A percentile compares a stretch with the other conserved stretches of the same genome.
Evolutionary conservation across 1,140 invertebrate species (phyloP).

Genomic region (Pseudomyrmex concolor): DNA sequence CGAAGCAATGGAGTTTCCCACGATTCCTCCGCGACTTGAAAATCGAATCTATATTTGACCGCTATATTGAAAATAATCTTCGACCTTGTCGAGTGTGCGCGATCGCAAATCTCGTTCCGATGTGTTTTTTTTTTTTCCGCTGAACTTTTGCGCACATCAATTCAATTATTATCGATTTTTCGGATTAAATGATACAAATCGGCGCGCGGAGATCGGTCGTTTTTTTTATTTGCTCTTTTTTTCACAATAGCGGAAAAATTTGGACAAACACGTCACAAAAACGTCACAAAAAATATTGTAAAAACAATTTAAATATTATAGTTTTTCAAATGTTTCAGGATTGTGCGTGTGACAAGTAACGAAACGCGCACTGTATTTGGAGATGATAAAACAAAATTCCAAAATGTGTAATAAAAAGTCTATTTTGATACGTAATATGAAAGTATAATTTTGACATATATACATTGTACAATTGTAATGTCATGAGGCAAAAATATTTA

Average conservation of each 20-base stretch:
- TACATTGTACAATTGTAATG: background rate
- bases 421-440: too few relatives aligned
- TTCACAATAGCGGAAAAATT: background rate
- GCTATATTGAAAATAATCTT: conserved; percentile 54
- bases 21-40: conserved; percentile 37
- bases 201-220: too few relatives aligned
- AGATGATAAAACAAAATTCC: too few relatives aligned
- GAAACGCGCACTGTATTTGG: too few relatives aligned
- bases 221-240: background rate
- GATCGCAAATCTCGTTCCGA: conserved; percentile 8
- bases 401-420: too few relatives aligned
- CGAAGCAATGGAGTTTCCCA: conserved; percentile 45
- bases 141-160: conserved; percentile 2
- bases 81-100: conserved; percentile 17
- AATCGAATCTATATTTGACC: conserved; percentile 39
- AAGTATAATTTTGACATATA: too few relatives aligned
- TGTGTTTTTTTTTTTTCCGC: background rate
- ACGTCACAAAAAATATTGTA: too few relatives aligned
- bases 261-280: too few relatives aligned
- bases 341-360: too few relatives aligned
- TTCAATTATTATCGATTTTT: background rate
- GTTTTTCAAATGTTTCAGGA: too few relatives aligned
- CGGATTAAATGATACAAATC: conserved; percentile 19
- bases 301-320: too few relatives aligned
- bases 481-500: background rate